A percentile compares a stretch with the other conserved stretches of the same genome.
These are phyloP conservation scores for Drosophila prostipennis DNA, from an alignment of 2,888 invertebrate species.

Conservation along the genomic window DNA sequence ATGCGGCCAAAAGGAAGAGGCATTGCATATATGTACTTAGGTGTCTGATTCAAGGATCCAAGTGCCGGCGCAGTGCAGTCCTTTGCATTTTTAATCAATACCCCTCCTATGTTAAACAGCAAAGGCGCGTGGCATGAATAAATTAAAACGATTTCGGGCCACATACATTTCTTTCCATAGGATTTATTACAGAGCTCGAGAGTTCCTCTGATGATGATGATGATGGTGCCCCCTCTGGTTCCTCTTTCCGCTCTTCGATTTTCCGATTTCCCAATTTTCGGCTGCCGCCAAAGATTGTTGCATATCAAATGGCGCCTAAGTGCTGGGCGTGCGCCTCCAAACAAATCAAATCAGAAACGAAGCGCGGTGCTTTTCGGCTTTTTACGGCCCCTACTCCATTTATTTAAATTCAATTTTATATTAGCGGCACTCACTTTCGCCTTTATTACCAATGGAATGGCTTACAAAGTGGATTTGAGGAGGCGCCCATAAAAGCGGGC, in stretches of 20 bases:
- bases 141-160: constrained; percentile 67
- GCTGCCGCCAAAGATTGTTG: constrained; percentile 72
- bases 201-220: constrained; percentile 43
- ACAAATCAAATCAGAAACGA: constrained; percentile 74
- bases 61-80: constrained; percentile 56
- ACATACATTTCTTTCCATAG: constrained; percentile 55
- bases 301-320: constrained; percentile 74
- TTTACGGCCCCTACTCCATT: constrained; percentile 71
- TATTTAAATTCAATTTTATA: constrained; percentile 80
- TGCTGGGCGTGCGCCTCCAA: constrained; percentile 64
- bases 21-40: constrained; percentile 19
- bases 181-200: constrained; percentile 58
- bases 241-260: constrained; percentile 29
- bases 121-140: constrained; percentile 73
- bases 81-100: constrained; percentile 71
- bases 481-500: constrained; percentile 51
- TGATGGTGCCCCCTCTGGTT: constrained; percentile 53
- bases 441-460: constrained; percentile 69
- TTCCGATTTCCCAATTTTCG: constrained; percentile 26
- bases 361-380: constrained; percentile 54
- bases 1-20: constrained; percentile 27
- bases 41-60: constrained; percentile 30
- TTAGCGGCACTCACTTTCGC: constrained; percentile 72
- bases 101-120: constrained; percentile 8
- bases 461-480: constrained; percentile 74